These are phyloP conservation scores for Lanius ludovicianus DNA, from an alignment of 2,113 vertebrate genomes.

Conservation along the genomic window DNA sequence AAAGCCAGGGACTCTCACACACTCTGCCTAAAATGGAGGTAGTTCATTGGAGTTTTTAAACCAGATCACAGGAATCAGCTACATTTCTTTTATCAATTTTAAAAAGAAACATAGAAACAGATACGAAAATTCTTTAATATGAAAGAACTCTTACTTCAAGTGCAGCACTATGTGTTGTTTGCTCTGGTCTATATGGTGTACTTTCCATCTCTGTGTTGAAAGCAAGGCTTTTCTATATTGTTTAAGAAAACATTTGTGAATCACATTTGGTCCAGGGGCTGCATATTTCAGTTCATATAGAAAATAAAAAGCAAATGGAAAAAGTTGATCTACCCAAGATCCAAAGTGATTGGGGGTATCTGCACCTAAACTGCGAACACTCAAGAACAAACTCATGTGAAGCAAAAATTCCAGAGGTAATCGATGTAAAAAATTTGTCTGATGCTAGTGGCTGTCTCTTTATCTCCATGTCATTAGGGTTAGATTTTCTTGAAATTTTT, in stretches of 20 bases:
- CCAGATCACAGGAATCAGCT: background rate
- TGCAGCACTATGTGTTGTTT: background rate
- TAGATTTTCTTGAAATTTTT: background rate
- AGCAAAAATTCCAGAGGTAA: background rate
- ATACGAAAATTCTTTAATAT: background rate
- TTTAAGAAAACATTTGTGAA: background rate
- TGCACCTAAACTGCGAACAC: background rate
- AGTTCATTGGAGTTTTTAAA: background rate
- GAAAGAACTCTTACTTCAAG: background rate
- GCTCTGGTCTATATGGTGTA: background rate
- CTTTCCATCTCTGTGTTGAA: background rate
- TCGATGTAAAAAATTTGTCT: background rate
- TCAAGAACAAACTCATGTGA: background rate
- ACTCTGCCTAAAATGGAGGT: background rate
- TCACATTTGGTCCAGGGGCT: background rate
- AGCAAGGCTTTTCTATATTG: background rate
- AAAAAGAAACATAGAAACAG: background rate
- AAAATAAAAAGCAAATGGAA: background rate
- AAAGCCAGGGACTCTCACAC: background rate
- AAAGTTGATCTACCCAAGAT: background rate
- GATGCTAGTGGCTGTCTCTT: background rate
- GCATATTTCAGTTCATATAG: background rate
- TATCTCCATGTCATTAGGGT: background rate
- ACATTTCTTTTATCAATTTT: background rate
- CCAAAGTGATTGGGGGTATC: background rate